phyloP scores from a whole-genome alignment of 2,888 invertebrate species.

The Carterocephalus palaemon region DNA sequence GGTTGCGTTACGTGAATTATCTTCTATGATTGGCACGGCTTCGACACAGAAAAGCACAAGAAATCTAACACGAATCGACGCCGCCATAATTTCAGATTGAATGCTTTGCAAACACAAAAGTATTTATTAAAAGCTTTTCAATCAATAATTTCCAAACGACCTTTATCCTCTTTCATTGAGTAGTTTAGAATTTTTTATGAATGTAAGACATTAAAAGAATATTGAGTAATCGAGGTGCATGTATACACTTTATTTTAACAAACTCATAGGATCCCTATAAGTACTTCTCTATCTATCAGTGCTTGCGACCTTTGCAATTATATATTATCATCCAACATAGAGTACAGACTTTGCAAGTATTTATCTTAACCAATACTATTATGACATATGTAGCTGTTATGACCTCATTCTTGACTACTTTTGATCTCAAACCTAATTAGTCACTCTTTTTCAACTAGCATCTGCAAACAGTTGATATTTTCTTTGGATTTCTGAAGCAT shows the following conservation, averaged over 20 bases:
- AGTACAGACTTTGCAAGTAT: constrained; percentile 20
- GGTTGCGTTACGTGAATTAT: constrained; percentile 55
- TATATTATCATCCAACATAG: constrained; percentile 41
- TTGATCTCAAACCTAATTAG: constrained; percentile 48
- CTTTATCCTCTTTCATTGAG: constrained; percentile 35
- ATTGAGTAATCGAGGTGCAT: constrained; percentile 56
- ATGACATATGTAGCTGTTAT: constrained; percentile 33
- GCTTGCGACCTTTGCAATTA: constrained; percentile 63
- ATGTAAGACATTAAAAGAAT: constrained; percentile 41
- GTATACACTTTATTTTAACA: constrained; percentile 39
- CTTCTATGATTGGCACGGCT: constrained; percentile 68
- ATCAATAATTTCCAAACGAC: constrained; percentile 32
- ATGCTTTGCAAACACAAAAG: constrained; percentile 61
- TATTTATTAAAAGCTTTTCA: constrained; percentile 33
- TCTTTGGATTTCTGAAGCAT: constrained; percentile 65
- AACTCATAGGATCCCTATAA: constrained; percentile 30
- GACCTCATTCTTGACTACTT: constrained; percentile 23
- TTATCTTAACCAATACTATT: constrained; percentile 9
- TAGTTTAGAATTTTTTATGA: constrained; percentile 38
- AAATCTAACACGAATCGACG: constrained; percentile 54
- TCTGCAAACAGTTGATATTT: constrained; percentile 63
- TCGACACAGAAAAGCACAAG: constrained; percentile 66
- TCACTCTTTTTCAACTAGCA: constrained; percentile 62
- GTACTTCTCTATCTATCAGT: constrained; percentile 44
- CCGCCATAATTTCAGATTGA: constrained; percentile 55